Percentiles rank a stretch among this genome's conserved stretches.
These are phyloP conservation scores for Vulpes lagopus DNA, from an alignment of 2,113 vertebrate species.

Conservation along the genomic window DNA sequence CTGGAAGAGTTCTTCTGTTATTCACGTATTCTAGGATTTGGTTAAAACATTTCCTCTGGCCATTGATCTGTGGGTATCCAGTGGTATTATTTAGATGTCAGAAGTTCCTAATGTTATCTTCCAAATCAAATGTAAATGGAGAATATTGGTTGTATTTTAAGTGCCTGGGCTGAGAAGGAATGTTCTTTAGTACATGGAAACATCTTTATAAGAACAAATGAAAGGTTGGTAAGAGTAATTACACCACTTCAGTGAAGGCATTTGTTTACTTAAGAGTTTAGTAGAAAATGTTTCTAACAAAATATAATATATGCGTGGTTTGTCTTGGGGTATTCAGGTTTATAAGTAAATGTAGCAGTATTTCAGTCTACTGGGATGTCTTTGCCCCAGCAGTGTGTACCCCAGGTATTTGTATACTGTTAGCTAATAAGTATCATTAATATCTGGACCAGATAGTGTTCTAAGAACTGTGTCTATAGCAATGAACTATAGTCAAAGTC, in stretches of 20 bases:
- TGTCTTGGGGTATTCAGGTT: background rate
- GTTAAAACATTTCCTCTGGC: background rate
- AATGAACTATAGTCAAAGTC: background rate
- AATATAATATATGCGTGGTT: background rate
- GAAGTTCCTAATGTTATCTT: background rate
- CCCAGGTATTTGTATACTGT: background rate
- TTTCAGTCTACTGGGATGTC: background rate
- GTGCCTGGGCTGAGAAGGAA: background rate
- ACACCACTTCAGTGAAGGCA: background rate
- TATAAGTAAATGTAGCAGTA: background rate
- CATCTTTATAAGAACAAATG: background rate
- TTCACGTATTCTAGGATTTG: background rate
- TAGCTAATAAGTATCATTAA: background rate
- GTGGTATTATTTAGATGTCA: background rate
- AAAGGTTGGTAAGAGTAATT: background rate
- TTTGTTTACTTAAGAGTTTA: background rate
- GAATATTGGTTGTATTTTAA: background rate
- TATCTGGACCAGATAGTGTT: background rate
- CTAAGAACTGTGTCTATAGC: background rate
- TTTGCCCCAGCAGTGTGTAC: background rate
- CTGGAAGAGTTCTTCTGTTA: background rate
- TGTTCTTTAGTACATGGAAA: background rate
- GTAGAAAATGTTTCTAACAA: background rate
- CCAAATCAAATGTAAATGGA: conserved; percentile 4
- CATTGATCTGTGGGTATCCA: background rate